Evolutionary conservation across 37 sponge, comb jelly and placozoan genomes (phyloP).

Genomic region (Theonella swinhoei): DNA sequence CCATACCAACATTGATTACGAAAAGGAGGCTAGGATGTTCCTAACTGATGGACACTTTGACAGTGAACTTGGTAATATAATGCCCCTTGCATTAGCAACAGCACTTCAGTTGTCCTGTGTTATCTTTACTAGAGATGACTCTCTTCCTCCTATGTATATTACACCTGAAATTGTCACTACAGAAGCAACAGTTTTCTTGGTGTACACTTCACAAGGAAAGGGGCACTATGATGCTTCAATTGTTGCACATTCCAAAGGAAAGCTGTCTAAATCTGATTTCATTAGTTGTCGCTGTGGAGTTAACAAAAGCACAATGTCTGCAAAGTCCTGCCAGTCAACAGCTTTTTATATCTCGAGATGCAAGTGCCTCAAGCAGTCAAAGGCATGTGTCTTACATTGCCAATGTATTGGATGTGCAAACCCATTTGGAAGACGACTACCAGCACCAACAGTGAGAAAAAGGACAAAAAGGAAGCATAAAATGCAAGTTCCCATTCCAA

Average conservation of each 20-base stretch:
- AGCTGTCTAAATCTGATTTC: not conserved
- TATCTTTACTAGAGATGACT: not conserved
- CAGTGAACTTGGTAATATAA: slow-evolving; percentile 23
- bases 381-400: not conserved
- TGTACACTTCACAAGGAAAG: not conserved
- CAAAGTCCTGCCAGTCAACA: too few relatives aligned
- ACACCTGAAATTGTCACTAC: not conserved
- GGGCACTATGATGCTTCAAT: not conserved
- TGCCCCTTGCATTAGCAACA: slow-evolving; percentile 6
- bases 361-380: not conserved
- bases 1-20: not conserved
- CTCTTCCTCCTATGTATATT: not conserved
- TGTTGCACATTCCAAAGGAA: not conserved
- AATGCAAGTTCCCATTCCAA: not conserved
- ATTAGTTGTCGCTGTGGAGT: not conserved
- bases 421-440: not conserved
- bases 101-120: not conserved
- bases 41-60: not conserved
- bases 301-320: too few relatives aligned
- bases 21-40: slow-evolving; percentile 17
- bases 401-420: not conserved
- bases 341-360: not conserved
- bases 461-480: not conserved
- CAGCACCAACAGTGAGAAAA: not conserved
- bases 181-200: not conserved